Conservation (phyloP, 2,888 invertebrate genomes). For the Saturnia japonica region DNA sequence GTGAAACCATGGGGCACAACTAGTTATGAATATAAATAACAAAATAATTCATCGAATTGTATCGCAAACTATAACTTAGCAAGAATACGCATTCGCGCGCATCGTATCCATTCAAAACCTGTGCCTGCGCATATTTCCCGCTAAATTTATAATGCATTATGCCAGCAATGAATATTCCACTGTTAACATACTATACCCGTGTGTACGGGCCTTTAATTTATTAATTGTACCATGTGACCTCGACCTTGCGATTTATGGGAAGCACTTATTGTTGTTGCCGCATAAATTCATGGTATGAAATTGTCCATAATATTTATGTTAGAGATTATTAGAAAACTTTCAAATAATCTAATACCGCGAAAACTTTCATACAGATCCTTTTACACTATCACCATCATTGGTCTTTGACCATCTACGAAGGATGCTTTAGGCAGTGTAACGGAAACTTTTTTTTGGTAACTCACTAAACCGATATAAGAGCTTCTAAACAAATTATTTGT, state of each 20-base stretch:
- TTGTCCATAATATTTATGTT: constrained; percentile 31
- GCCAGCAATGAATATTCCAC: constrained; percentile 72
- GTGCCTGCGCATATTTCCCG: constrained; percentile 69
- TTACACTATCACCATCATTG: too few relatives aligned
- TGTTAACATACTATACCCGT: constrained; percentile 49
- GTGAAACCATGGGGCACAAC: not conserved
- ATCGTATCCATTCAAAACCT: constrained; percentile 30
- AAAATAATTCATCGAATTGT: constrained; percentile 1
- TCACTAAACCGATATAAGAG: too few relatives aligned
- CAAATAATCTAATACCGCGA: too few relatives aligned
- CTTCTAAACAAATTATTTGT: too few relatives aligned
- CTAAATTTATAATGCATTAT: constrained; percentile 72
- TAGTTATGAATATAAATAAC: not conserved
- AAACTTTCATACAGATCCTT: too few relatives aligned
- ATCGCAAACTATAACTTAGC: constrained; percentile 9
- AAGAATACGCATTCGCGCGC: not conserved
- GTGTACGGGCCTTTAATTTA: constrained; percentile 58
- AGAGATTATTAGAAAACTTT: constrained; percentile 9
- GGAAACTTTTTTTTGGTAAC: too few relatives aligned
- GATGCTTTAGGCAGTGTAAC: too few relatives aligned
- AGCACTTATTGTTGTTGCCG: constrained; percentile 51
- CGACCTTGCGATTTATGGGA: constrained; percentile 57
- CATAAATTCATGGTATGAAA: constrained; percentile 38
- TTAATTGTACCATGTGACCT: constrained; percentile 67
- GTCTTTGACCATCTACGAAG: too few relatives aligned